Evolutionary conservation across 2,113 vertebrate genomes (phyloP).

Genomic region (Micronisus gabar): DNA sequence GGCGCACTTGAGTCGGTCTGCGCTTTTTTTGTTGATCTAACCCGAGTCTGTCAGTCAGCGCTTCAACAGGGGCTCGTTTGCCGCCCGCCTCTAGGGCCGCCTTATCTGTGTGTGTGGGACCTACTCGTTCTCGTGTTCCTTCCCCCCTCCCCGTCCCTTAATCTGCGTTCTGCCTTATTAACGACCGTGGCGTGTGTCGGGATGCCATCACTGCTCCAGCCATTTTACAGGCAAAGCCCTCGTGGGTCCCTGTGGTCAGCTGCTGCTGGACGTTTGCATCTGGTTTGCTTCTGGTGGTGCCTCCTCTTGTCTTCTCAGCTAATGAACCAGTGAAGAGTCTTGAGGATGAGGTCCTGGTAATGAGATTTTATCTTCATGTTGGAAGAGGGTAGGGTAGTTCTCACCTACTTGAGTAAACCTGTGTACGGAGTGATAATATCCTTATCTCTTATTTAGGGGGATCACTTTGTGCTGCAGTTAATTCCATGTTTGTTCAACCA

Average conservation of each 20-base stretch:
- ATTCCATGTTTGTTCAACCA: not conserved
- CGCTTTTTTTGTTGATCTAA: accelerated
- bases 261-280: accelerated
- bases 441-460: not conserved
- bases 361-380: not conserved
- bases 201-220: accelerated
- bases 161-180: accelerated
- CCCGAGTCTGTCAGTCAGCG: accelerated
- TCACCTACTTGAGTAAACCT: not conserved
- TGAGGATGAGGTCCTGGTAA: not conserved
- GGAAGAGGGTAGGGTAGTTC: not conserved
- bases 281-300: accelerated
- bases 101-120: accelerated
- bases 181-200: accelerated
- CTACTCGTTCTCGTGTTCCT: no score
- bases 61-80: accelerated
- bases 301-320: accelerated
- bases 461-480: accelerated
- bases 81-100: accelerated
- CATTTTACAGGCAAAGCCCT: accelerated
- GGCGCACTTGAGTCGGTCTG: accelerated
- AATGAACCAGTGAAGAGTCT: accelerated
- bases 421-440: accelerated
- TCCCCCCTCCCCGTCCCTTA: accelerated
- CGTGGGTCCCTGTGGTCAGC: accelerated